Base-by-base conservation (phyloP, 1,140 invertebrate genomes). In the Heliconius melpomene region DNA sequence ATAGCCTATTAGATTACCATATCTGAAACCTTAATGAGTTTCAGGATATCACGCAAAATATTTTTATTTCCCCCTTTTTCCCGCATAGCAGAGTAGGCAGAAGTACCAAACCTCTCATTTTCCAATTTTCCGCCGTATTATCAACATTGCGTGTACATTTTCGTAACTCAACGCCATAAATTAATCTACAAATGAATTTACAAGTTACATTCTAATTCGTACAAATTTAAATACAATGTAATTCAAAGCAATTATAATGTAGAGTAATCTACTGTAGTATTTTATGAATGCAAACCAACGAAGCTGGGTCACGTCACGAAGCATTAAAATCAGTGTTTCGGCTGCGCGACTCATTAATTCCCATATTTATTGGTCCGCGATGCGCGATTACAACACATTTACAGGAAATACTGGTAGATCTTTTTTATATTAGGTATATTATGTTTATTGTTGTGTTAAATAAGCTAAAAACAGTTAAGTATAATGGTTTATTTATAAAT, bases 311-410 rank as follows among this genome's bases (percentile, higher is more conserved):
- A 82, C 83, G 88, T 88, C 87, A 89, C 84, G 84, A 89, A 84
- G 85, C 85, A 89, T 90, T 88, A 89, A 85, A 88, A 90, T 86
- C 89, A 86, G 87, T 87, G 87, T 91, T 90, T 86, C 81, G 85
- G 75, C 83, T 81, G 84, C 85, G 85, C 88, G 89, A 89, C 60
- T 85, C 90, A 89, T 91, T 91, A 91, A 87, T 88, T 91, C 80
- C 72, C 74, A 78, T 89, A 85, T 91, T 91, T 91, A 91, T 90
- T 88, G 83, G 80, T 5, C 60, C 60, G 60, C 57, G 78, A 57
- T 75, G 73, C 88, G 72, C 74, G 79, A 66, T 26, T 66, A 66
- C 60, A 66, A 66, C 60, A 66, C 60, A 66, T 66, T 66, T 13
- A 16, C 23, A 66, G 60, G 26, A 66, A 66, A 26, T 29, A 66